Conservation (phyloP, 2,797 vertebrate species). For the Silurus aristotelis region DNA sequence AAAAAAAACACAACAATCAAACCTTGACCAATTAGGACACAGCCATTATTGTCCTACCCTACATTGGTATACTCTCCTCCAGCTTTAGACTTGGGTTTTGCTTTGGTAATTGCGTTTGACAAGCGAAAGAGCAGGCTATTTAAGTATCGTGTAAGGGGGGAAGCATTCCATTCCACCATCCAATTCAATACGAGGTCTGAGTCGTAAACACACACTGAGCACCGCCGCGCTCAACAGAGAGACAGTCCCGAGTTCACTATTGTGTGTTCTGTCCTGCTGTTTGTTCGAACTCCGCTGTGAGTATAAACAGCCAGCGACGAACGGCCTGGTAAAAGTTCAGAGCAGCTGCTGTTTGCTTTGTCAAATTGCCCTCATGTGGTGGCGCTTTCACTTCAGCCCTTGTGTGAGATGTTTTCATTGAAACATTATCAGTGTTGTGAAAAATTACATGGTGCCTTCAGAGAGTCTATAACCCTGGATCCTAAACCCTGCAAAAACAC, state of each 20-base stretch:
- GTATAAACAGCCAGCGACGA: conserved; percentile 48
- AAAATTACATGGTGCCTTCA: conserved; percentile 35
- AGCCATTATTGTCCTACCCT: neutral
- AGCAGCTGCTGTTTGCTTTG: conserved; percentile 53
- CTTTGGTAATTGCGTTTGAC: conserved; percentile 70
- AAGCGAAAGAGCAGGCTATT: conserved; percentile 67
- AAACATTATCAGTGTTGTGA: conserved; percentile 44
- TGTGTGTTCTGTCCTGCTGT: conserved; percentile 49
- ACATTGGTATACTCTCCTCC: conserved; percentile 31
- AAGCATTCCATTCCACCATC: conserved; percentile 59
- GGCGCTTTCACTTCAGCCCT: conserved; percentile 28
- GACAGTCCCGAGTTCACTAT: conserved; percentile 39
- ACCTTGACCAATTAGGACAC: neutral
- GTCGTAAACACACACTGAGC: conserved; percentile 32
- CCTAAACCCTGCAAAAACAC: conserved; percentile 19
- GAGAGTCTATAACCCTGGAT: conserved; percentile 21
- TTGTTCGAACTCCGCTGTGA: conserved; percentile 53
- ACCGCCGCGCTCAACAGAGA: conserved; percentile 15
- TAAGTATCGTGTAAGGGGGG: conserved; percentile 61
- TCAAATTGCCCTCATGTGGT: conserved; percentile 52
- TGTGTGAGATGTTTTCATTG: conserved; percentile 49
- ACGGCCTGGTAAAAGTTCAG: conserved; percentile 38
- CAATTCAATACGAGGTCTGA: conserved; percentile 40
- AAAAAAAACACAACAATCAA: neutral
- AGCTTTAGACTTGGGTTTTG: conserved; percentile 60